Evolutionary conservation across 2,797 vertebrate genomes (phyloP).

Genomic region (Sebastes itinus): DNA sequence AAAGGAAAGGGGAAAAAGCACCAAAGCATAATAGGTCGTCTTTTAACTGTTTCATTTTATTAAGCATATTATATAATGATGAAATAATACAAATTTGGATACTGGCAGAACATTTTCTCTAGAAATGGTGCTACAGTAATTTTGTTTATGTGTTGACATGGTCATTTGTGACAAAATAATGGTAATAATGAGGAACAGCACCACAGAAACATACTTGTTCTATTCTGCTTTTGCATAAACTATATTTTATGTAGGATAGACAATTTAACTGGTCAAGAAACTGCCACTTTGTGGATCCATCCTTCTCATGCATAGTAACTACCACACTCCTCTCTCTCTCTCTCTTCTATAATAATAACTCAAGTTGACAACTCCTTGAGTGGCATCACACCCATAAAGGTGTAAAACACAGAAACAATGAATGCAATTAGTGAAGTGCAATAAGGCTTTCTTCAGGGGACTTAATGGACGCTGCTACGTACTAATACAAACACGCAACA

Average conservation of each 20-base stretch:
- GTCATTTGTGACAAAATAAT: background rate
- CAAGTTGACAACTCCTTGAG: conserved; percentile 19
- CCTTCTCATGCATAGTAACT: background rate
- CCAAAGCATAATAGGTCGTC: no score
- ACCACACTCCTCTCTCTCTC: background rate
- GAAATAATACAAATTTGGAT: background rate
- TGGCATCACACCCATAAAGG: conserved; percentile 28
- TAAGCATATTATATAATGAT: background rate
- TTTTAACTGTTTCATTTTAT: background rate
- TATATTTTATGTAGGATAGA: background rate
- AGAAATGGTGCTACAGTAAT: no score
- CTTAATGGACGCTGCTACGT: conserved; percentile 14
- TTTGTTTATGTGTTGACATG: background rate
- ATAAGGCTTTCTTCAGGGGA: conserved; percentile 16
- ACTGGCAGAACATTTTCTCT: background rate
- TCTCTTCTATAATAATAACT: conserved; percentile 4
- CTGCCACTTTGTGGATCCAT: background rate
- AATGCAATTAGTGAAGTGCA: conserved; percentile 47
- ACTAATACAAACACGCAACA: conserved; percentile 5
- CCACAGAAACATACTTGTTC: background rate
- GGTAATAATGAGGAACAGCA: background rate
- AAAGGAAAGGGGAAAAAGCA: no score
- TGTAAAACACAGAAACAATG: conserved; percentile 48
- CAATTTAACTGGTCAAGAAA: background rate
- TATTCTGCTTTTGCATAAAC: background rate